Evolutionary conservation across 2,888 invertebrate genomes (phyloP), one percentile per base, ranked within the genome.

Genomic region (Tetragonula carbonaria): DNA sequence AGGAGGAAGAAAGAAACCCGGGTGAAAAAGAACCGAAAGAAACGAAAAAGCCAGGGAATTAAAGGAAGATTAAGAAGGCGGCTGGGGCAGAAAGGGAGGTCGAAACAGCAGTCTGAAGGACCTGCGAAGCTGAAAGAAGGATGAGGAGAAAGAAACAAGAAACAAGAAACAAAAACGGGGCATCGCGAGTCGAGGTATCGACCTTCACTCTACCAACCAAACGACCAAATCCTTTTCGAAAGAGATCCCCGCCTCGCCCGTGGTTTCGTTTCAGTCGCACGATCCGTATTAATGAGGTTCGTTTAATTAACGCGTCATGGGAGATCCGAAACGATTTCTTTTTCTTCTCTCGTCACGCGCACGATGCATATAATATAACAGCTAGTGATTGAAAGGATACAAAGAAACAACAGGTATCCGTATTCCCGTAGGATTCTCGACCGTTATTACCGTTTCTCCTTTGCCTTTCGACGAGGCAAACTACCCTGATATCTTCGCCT

Each of bases 61-160:
- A 92, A 93, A 92, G 93, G 91, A 91, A 92, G 93, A 93, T 93
- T 93, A 93, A 92, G 92, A 92, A 92, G 91, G 89, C 87, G 86
- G 89, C 73, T 73, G 84, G 63, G 85, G 86, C 82, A 89, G 89
- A 85, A 83, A 82, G 84, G 86, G 82, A 86, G 87, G 74, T 86
- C 75, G 87, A 86, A 80, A 86, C 80, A 74, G 82, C 81, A 68
- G 79, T 85, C 87, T 86, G 88, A 85, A 85, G 84, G 84, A 89
- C 66, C 83, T 70, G 81, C 84, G 82, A 71, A 68, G 45, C 79
- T 74, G 71, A 77, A 77, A 80, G 79, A 77, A 83, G 76, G 76
- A 67, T 55, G 86, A 57, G 79, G 71, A 55, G 57, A n/a, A 73
- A 73, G 33, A 33, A 78, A 74, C 72, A 75, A 73, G 33, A 33